Evolutionary conservation across 2,797 vertebrate genomes (phyloP), one percentile per base, ranked within the genome.

Genomic region (Amazona finschi): DNA sequence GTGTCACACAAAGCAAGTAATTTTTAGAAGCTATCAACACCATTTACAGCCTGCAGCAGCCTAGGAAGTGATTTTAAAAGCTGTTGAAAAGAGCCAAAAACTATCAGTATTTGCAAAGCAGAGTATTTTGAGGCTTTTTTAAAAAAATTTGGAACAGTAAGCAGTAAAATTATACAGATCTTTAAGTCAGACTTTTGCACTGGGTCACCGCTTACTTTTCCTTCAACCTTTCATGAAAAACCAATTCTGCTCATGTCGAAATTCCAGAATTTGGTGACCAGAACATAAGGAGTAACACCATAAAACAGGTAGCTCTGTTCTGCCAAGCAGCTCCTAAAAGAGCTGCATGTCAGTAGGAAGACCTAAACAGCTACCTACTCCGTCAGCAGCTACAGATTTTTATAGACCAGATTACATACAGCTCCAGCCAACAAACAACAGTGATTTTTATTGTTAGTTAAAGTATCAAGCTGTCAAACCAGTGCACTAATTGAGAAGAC

Each of bases 21-120:
- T 47, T 47, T 72, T 79, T 43, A 82, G 72, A 94, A 78, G 60
- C 36, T 44, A 94, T n/a, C 66, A 89, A 58, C 43, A 92, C 31
- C 31, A 87, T 21, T 69, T 83, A 94, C 44, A 81, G 44, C 28
- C 69, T 74, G 28, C 28, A 79, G 12, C 8, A 70, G 30, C 52
- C 64, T n/a, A 5, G 12, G 8, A 62, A 67, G 27, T 30, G 0
- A n/a, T 5, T 71, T 33, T 12, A 28, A 60, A 74, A 55, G 3
- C 16, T 55, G 19, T 8, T 57, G 25, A 57, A 75, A 71, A 28
- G 15, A 85, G 39, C 6, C 5, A 27, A 69, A 64, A 81, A 73
- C 11, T 15, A 52, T 3, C 15, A 53, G 12, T 30, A 33, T 52
- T 65, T 60, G 8, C 11, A 28, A 65, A 81, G 7, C 60, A 73